Evolutionary conservation across 2,888 invertebrate genomes (phyloP), one percentile per base, ranked within the genome.

Genomic region (Penaeus monodon): DNA sequence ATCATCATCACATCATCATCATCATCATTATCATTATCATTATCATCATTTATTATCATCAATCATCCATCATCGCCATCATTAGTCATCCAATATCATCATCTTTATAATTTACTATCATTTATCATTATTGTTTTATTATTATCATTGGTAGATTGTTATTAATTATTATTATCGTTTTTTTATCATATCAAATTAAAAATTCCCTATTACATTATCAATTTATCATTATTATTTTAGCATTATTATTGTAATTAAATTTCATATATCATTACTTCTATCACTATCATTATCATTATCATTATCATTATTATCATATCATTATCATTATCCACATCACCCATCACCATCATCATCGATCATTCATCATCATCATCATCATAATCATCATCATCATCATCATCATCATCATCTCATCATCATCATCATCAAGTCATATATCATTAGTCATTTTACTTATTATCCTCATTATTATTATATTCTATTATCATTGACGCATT

Each of bases 371-470:
- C 22, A 70, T 70, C 22, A 17, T 70, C 22, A 70, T 17, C 22
- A 70, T 70, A 8, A 6, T 70, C 22, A 70, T 24, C 22, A 70
- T 70, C 22, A 70, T 70, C 22, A 70, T 70, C 70, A 70, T 70
- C 22, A 70, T 70, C 22, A 70, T 70, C 17, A n/a, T n/a, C 22
- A 10, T 1, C 22, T 70, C 22, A 70, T 70, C 70, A 70, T 70
- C 22, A 70, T 70, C 70, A 70, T 10, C 22, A 70, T 70, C 70
- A 70, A n/a, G n/a, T 70, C 70, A 70, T 33, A n/a, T 70, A n/a
- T n/a, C n/a, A n/a, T n/a, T n/a, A n/a, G n/a, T n/a, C n/a, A n/a
- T n/a, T n/a, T n/a, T n/a, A n/a, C n/a, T n/a, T n/a, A n/a, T n/a
- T n/a, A n/a, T n/a, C n/a, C n/a, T n/a, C 70, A 70, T 70, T 33